Evolutionary conservation across 1,140 invertebrate species (phyloP).

Genomic region (Nasonia vitripennis): DNA sequence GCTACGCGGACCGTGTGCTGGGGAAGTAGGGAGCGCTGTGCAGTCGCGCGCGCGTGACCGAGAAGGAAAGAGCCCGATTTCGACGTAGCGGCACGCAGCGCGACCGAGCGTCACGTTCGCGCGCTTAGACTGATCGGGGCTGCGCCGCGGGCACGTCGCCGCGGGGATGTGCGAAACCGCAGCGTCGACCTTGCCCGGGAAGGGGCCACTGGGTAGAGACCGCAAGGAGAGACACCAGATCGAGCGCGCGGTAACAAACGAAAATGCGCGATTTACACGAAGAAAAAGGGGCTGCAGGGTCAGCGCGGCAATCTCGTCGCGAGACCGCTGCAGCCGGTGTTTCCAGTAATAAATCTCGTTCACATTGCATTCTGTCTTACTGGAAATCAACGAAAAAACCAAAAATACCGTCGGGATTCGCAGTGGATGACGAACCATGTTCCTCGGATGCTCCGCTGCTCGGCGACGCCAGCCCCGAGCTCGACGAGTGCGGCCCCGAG

Average conservation of each 20-base stretch:
- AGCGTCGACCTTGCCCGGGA: slow-evolving; percentile 21
- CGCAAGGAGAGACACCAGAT: neutral
- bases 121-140: slow-evolving; percentile 37
- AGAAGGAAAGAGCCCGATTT: slow-evolving; percentile 45
- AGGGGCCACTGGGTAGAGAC: neutral
- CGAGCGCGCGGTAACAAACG: neutral
- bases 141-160: neutral
- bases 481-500: slow-evolving; percentile 77
- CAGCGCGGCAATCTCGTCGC: too few species aligned
- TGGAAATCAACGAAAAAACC: slow-evolving; percentile 30
- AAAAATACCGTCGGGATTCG: slow-evolving; percentile 89
- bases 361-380: neutral
- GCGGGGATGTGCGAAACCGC: neutral
- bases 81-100: slow-evolving; percentile 3
- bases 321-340: slow-evolving; percentile 51
- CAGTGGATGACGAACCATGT: slow-evolving; percentile 82
- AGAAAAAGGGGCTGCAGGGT: slow-evolving; percentile 31
- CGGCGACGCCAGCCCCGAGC: slow-evolving; percentile 83
- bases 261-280: slow-evolving; percentile 15
- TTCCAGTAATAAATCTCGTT: slow-evolving; percentile 62
- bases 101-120: slow-evolving; percentile 35
- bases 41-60: slow-evolving; percentile 35
- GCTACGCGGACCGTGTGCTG: neutral
- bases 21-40: neutral
- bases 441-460: slow-evolving; percentile 88